Evolutionary conservation across 2,113 vertebrate genomes (phyloP).

Genomic region (Sphyrna mokarran): DNA sequence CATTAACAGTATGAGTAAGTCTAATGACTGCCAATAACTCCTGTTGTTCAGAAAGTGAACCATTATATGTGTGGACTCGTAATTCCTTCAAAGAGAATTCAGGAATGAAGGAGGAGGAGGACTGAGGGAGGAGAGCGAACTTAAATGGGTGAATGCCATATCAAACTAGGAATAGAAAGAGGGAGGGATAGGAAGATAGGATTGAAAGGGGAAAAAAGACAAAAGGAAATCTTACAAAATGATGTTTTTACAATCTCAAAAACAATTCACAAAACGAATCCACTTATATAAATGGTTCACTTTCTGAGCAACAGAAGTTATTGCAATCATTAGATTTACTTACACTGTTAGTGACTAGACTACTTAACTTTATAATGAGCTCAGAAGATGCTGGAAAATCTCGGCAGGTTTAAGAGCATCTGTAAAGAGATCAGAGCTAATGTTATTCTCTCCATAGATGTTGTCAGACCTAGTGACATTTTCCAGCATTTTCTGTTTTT

Average conservation of each 20-base stretch:
- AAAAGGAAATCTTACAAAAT: not conserved
- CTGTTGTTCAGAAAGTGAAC: not conserved
- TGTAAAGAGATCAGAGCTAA: too few species aligned
- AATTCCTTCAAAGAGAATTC: not conserved
- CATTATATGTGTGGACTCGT: not conserved
- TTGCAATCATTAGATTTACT: not conserved
- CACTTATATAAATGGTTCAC: not conserved
- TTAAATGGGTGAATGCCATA: not conserved
- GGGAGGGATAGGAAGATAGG: not conserved
- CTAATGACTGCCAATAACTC: not conserved
- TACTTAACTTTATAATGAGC: too few species aligned
- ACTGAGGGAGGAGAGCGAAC: not conserved
- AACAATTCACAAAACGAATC: not conserved
- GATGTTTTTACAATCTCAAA: not conserved
- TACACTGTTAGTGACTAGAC: too few species aligned
- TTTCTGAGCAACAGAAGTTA: not conserved
- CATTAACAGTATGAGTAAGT: too few species aligned
- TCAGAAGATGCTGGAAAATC: too few species aligned
- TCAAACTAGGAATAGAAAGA: not conserved
- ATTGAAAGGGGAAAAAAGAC: not conserved
- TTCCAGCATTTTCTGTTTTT: too few species aligned
- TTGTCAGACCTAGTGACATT: too few species aligned
- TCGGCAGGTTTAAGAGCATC: too few species aligned
- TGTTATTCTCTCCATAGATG: too few species aligned
- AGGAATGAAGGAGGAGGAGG: not conserved